These are phyloP conservation scores for Actinernus sp. DNA, from an alignment of 92 coral and sea anemone species.

Conservation along the genomic window DNA sequence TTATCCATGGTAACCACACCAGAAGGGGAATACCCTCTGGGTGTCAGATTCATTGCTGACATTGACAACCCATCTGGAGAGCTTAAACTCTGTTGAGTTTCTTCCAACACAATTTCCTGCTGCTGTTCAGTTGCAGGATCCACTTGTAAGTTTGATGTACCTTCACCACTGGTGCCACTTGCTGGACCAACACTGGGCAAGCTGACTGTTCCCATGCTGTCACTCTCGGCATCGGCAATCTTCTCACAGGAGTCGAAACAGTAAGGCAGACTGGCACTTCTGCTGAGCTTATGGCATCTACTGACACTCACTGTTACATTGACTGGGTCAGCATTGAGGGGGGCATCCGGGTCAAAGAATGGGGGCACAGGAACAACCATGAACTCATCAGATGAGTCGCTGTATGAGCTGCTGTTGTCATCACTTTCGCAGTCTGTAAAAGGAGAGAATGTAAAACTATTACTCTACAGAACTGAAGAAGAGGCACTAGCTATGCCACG, in stretches of 20 bases:
- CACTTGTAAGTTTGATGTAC: too few species aligned
- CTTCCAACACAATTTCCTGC: too few species aligned
- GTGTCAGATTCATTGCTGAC: too few species aligned
- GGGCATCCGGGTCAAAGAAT: conserved; percentile 89
- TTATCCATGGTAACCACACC: too few species aligned
- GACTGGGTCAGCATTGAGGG: conserved; percentile 71
- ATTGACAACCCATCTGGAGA: too few species aligned
- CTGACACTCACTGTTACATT: conserved; percentile 46
- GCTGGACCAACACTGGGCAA: conserved; percentile 22
- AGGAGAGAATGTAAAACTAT: too few species aligned
- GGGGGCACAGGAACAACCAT: conserved; percentile 95
- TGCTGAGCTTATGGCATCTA: conserved; percentile 35
- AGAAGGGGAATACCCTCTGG: too few species aligned
- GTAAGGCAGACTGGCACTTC: conserved; percentile 27
- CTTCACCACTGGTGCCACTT: too few species aligned
- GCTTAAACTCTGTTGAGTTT: too few species aligned
- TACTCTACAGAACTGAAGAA: too few species aligned
- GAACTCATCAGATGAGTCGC: conserved; percentile 78
- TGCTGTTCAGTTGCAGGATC: too few species aligned
- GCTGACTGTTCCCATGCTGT: conserved; percentile 5
- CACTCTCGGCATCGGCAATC: neutral
- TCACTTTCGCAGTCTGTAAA: conserved; percentile 55
- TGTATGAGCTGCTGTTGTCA: conserved; percentile 54
- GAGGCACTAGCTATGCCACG: too few species aligned
- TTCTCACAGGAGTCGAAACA: conserved; percentile 1